Evolutionary conservation across 2,888 invertebrate genomes (phyloP), one percentile per base, ranked within the genome.

Genomic region (Salticus scenicus): DNA sequence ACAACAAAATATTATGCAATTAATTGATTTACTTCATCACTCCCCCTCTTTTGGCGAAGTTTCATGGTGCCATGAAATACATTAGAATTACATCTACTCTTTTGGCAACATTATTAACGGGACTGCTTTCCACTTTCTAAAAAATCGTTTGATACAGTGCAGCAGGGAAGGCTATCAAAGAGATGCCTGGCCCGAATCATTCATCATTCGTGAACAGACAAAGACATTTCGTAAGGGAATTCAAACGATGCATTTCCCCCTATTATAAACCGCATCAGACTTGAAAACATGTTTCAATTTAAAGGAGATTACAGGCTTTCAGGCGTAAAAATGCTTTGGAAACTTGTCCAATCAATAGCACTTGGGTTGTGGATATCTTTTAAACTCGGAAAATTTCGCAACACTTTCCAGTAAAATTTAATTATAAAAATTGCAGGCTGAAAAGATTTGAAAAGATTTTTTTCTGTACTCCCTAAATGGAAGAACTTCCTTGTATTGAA

Each of bases 281-380:
- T 69, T 66, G 12, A 66, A 66, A 66, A 66, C 31, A 69, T 20
- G 69, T 37, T 31, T 20, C 37, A 24, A 37, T 69, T 69, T 69
- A 69, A 69, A 69, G 69, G 14, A 69, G 31, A 69, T 69, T 69
- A 69, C n/a, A n/a, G 24, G 33, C 20, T 37, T 14, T 37, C 37
- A 69, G 69, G n/a, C 31, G 33, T 69, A 69, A 37, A 69, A 69
- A 37, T 69, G 69, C n/a, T 69, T 20, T 69, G 17, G 12, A 17
- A 17, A n/a, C 31, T n/a, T 20, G 31, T 30, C 37, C 20, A 37
- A 37, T 33, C 27, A 37, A 24, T 30, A 33, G 17, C 33, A 7
- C 63, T 20, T 10, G 17, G 1, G 42, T 17, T 47, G 10, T 47
- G n/a, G n/a, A 47, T 10, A 17, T 14, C 2, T 12, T 47, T 47